Evolutionary conservation across 2,797 vertebrate species (phyloP), one percentile per base, ranked within the genome.

Genomic region (Lophius americanus): DNA sequence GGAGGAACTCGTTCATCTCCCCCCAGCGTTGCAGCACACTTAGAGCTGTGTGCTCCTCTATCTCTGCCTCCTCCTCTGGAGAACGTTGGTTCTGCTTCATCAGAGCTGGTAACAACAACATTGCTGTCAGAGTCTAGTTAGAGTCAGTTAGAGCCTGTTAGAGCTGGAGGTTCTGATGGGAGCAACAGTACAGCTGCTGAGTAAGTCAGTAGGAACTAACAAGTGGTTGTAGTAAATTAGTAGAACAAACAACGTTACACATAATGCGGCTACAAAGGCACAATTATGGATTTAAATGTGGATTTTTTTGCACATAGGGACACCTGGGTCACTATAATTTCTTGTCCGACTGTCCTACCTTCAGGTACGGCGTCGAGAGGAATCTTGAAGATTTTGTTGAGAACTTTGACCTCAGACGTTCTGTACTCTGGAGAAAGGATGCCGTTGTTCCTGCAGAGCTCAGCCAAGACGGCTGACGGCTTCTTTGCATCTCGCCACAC

Each of bases 361-460:
- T 96, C 92, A 47, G 94, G 93, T 71, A 94, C 90, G 43, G 93
- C 94, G 0, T 96, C 96, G 9, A 87, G 88, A 13, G 94, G 94
- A 56, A 97, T 91, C 87, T 93, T 97, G 80, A 98, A 98, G 86
- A 98, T 93, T 87, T 95, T 97, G 84, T 95, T 98, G 88, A 94
- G 95, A 60, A 98, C 96, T 91, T 98, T 98, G 76, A 98, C 89
- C 76, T 96, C 95, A 3, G 88, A 87, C 0, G 51, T 60, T 73
- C 95, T 89, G 87, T 96, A 98, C 66, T 98, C 96, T 5, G 96
- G 94, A 39, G 88, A 69, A 0, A 91, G 88, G 68, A 99, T 93
- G 1, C 89, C 85, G 42, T 94, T 94, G 68, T 95, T 93, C 74
- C 93, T 96, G 91, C 97, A 99, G 53, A 98, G 92, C 55, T 95